Evolutionary conservation across 2,113 vertebrate genomes (phyloP), one percentile per base, ranked within the genome.

Genomic region (Panthera tigris): DNA sequence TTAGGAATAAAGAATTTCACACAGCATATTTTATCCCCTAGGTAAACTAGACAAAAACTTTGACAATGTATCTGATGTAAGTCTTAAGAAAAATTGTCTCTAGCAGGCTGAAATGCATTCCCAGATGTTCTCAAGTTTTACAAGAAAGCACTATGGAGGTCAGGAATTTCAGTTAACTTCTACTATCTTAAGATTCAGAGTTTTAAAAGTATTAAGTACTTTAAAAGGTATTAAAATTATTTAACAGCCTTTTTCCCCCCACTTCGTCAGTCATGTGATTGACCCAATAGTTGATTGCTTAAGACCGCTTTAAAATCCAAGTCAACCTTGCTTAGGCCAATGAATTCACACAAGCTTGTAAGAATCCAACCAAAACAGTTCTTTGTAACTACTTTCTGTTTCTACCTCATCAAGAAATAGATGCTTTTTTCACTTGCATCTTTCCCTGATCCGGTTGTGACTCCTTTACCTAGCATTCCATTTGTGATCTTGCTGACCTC

Each of bases 51-150:
- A 10, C 33, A 87, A 73, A 88, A 88, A 88, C 3, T 79, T 91
- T 89, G 61, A 97, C 41, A 79, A n/a, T 81, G 41, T 57, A 73
- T 50, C 71, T 68, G 23, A 91, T 88, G 21, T 63, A 94, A 92
- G 74, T 90, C 81, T 94, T 94, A 50, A 93, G 63, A 79, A 81
- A 69, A 96, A 85, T 78, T 93, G 63, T 90, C 23, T 86, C n/a
- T 81, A 85, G 31, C 55, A 91, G 14, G 81, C n/a, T 95, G 83
- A 96, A 86, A 39, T 93, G 48, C 4, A 79, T 86, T 82, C 76
- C 45, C 16, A 89, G 52, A 81, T 90, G 5, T 66, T 95, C 80
- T 86, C 29, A 85, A 25, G 73, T 84, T 7, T 90, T 94, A 50
- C 6, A 79, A 69, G 27, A 87, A 96, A 91, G 5, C 31, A 94